Base-by-base conservation (phyloP, 2,888 invertebrate genomes). In the Lochmaea capreae region DNA sequence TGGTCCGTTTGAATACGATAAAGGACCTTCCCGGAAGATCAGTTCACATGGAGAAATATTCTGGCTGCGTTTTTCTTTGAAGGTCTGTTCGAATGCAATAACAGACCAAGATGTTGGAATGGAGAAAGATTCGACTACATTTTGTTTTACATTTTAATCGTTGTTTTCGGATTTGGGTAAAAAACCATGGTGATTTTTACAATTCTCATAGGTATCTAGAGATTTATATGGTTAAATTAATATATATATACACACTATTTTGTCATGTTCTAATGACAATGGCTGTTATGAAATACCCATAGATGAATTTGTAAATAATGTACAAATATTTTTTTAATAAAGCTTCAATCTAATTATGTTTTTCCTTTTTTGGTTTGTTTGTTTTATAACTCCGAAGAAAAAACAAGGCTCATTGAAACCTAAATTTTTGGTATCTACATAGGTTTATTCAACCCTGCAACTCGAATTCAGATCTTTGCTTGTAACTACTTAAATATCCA, bases 231-330 rank as follows among this genome's bases (percentile, higher is more conserved):
- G 54, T 43, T 54, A 54, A 54, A 10, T 58, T 57, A 54, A 65
- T 46, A 11, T 33, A 57, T 58, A 33, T n/a, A 26, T 26, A 22
- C 43, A 22, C 43, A 46, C 57, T 71, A 46, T 71, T 71, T 71
- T 58, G 71, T 71, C 71, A 71, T 71, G 71, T 71, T 71, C 58
- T 71, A 71, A 65, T 71, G 71, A 52, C 71, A 65, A 33, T 71
- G 58, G 71, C 61, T 61, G 26, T 54, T 68, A 42, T 58, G 58
- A 71, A 62, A 65, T 65, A 46, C 65, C 54, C 46, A 46, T 65
- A 57, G 65, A 54, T 18, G 63, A 54, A 61, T 33, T 63, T 70
- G 70, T 70, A 70, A 63, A 63, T 70, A 63, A 63, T 70, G 70
- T 70, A 70, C 33, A 46, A 14, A 59, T 68, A 68, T 61, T 68